Conservation (phyloP, 2,113 vertebrate species). For the Vanacampus margaritifer region DNA sequence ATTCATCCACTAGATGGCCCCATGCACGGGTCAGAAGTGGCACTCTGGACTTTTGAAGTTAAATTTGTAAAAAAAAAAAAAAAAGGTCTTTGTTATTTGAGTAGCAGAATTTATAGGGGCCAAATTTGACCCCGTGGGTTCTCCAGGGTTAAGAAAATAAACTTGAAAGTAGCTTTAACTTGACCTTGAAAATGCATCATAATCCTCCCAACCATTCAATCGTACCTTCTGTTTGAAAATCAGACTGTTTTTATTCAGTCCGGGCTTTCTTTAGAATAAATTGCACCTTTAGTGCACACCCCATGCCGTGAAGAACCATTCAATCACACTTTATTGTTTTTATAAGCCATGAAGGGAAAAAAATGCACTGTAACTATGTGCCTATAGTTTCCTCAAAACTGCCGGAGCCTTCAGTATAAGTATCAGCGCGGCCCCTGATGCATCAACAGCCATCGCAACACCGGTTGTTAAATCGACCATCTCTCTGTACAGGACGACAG, state of each 20-base stretch:
- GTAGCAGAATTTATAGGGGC: too few relatives aligned
- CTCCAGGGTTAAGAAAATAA: too few relatives aligned
- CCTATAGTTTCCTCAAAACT: constrained; percentile 29
- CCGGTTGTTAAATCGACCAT: constrained; percentile 44
- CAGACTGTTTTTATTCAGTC: background rate
- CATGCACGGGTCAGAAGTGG: too few relatives aligned
- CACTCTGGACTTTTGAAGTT: too few relatives aligned
- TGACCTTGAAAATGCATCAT: background rate
- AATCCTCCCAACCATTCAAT: background rate
- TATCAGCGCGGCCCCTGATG: constrained; percentile 21
- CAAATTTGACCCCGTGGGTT: too few relatives aligned
- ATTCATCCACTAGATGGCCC: too few relatives aligned
- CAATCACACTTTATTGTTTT: constrained; percentile 13
- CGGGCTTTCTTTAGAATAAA: background rate
- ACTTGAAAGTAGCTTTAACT: background rate
- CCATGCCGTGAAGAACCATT: background rate
- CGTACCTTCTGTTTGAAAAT: background rate
- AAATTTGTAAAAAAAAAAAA: too few relatives aligned
- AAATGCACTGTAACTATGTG: constrained; percentile 13
- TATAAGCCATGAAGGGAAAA: background rate
- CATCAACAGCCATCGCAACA: constrained; percentile 28
- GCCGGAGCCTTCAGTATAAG: constrained; percentile 15
- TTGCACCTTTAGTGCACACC: background rate
- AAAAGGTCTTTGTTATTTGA: too few relatives aligned
- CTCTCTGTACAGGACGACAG: constrained; percentile 11